phyloP scores from a whole-genome alignment of 2,113 vertebrate genomes.

The Pelecanoides urinatrix region DNA sequence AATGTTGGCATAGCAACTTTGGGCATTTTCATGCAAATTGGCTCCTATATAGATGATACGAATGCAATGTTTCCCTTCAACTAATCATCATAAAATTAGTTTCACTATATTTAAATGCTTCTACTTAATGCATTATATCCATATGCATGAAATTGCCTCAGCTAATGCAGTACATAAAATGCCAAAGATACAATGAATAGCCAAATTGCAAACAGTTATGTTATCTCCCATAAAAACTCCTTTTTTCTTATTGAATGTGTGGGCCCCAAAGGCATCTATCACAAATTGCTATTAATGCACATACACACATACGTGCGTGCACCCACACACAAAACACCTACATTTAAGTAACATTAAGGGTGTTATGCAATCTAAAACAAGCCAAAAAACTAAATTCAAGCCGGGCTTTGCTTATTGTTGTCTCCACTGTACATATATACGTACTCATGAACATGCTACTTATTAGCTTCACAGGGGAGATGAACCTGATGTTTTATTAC shows the following conservation, averaged over 20 bases:
- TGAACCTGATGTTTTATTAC: accelerated
- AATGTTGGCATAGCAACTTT: constrained; percentile 89
- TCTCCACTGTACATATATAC: accelerated
- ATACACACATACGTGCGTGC: background rate
- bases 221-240: constrained; percentile 90
- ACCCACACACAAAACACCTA: constrained; percentile 34
- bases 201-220: constrained; percentile 92
- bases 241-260: constrained; percentile 76
- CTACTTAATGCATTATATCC: constrained; percentile 96
- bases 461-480: too few species aligned
- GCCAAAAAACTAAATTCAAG: background rate
- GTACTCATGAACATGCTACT: accelerated
- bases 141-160: constrained; percentile 99
- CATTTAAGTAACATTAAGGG: constrained; percentile 69
- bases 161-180: constrained; percentile 97
- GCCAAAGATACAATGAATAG: constrained; percentile 92
- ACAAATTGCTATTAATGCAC: constrained; percentile 84
- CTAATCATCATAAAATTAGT: constrained; percentile 99
- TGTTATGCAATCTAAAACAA: background rate
- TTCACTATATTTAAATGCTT: constrained; percentile 95
- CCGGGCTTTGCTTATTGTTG: background rate
- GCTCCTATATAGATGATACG: constrained; percentile 83
- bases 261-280: constrained; percentile 87
- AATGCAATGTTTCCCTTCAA: constrained; percentile 86
- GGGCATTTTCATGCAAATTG: constrained; percentile 87